Evolutionary conservation across 2,113 vertebrate species (phyloP), one percentile per base, ranked within the genome.

Genomic region (Calypte anna): DNA sequence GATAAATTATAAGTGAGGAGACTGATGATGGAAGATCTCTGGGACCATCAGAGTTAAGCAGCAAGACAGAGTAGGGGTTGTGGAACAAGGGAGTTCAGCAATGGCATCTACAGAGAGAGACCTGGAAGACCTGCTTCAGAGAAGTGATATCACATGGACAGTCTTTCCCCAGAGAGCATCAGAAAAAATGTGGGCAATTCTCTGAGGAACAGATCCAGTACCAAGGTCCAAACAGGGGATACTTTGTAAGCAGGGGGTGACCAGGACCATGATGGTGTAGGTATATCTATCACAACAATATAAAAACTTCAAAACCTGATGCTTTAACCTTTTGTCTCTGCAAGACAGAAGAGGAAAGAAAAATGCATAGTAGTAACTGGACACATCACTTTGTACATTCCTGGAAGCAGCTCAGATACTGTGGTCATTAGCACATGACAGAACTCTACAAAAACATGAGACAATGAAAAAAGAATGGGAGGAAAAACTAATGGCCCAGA

Each of bases 401-500:
- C 7, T 88, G 59, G 55, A 93, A 19, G 66, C 40, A 67, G 48
- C 50, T 86, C 44, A 53, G 44, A 72, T 83, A 25, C 15, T 69
- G 25, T 58, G 44, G 38, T 86, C 84, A 91, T 81, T 81, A 95
- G 72, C 48, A 81, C 64, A 82, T 30, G 30, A 88, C 43, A 91
- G 86, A 89, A 91, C 69, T 67, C 58, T 72, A 62, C 43, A 50
- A 72, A 92, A 94, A 88, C 48, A 75, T 14, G 50, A 88, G 36
- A 33, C 19, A 57, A 55, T 55, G 36, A 67, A 74, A 88, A 93
- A 72, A 93, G 63, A 89, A 93, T 7, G 8, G 43, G 61, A 77
- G 23, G 68, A 43, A 81, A 79, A 88, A 86, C 68, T 85, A 88
- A 95, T 91, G 80, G 77, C 70, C 50, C 68, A 94, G 63, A 85